A percentile compares a stretch with the other conserved stretches of the same genome.
Conservation (phyloP, 2,113 vertebrate species). For the Paracanthobrama guichenoti region DNA sequence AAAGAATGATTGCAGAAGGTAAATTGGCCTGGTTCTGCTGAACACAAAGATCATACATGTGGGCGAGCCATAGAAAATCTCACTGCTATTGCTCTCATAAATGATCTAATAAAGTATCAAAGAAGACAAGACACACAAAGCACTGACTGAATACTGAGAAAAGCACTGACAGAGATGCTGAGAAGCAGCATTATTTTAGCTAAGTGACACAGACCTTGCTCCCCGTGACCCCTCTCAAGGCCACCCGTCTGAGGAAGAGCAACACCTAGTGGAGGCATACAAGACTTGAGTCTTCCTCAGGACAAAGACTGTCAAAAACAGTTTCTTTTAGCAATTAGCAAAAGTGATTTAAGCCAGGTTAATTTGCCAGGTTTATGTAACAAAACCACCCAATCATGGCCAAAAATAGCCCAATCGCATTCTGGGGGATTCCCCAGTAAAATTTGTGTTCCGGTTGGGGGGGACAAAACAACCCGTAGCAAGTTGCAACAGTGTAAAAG, state of each 20-base stretch:
- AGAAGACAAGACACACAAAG: conserved; percentile 47
- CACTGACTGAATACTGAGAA: background rate
- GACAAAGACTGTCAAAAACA: background rate
- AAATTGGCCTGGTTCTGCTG: background rate
- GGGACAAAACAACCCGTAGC: too few relatives aligned
- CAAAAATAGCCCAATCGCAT: too few relatives aligned
- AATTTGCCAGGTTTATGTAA: too few relatives aligned
- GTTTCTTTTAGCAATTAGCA: background rate
- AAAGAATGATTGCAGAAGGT: background rate
- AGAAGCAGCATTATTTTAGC: conserved; percentile 33
- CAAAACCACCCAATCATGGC: too few relatives aligned
- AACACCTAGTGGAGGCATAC: conserved; percentile 69
- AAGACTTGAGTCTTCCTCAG: background rate
- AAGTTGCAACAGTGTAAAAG: too few relatives aligned
- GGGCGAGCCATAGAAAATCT: conserved; percentile 21
- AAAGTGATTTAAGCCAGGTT: conserved; percentile 8
- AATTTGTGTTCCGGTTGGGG: too few relatives aligned
- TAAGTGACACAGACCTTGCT: conserved; percentile 41
- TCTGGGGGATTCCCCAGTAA: too few relatives aligned
- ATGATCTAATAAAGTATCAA: conserved; percentile 18
- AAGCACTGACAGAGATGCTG: conserved; percentile 45
- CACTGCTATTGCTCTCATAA: background rate
- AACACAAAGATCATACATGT: conserved; percentile 27
- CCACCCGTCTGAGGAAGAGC: conserved; percentile 64
- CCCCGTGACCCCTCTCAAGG: conserved; percentile 31